Conservation (phyloP, 2,113 vertebrate genomes). For the Silurus meridionalis region DNA sequence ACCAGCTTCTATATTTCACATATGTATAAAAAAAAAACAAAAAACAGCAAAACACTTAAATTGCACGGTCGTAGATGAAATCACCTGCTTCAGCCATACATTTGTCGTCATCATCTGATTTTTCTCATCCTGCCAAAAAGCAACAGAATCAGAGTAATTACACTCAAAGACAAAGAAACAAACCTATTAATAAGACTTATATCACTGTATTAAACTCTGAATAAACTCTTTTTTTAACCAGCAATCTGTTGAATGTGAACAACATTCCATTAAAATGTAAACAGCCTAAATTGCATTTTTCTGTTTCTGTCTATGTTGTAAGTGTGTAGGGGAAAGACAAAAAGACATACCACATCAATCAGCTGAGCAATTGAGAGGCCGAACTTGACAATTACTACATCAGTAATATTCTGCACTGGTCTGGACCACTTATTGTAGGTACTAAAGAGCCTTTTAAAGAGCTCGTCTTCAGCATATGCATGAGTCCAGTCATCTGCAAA, state of each 20-base stretch:
- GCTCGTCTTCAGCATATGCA: slow-evolving; percentile 75
- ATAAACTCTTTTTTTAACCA: background rate
- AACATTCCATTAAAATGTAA: background rate
- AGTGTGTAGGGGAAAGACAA: background rate
- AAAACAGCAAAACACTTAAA: background rate
- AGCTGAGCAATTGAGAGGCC: slow-evolving; percentile 88
- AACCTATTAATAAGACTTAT: too few species aligned
- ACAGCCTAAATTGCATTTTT: background rate
- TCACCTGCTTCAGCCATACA: slow-evolving; percentile 85
- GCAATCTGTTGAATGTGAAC: background rate
- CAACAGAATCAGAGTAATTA: background rate
- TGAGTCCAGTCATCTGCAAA: slow-evolving; percentile 59
- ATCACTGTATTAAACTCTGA: background rate
- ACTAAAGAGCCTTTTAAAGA: slow-evolving; percentile 81
- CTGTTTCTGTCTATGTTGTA: background rate
- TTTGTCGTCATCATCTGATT: slow-evolving; percentile 91
- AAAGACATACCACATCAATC: slow-evolving; percentile 80
- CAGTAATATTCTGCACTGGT: slow-evolving; percentile 78
- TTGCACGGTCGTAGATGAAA: background rate
- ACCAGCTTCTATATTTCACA: background rate
- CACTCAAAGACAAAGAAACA: background rate
- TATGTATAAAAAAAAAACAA: background rate
- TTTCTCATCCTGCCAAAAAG: slow-evolving; percentile 78
- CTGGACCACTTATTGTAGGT: slow-evolving; percentile 85
- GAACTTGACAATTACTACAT: slow-evolving; percentile 86